Evolutionary conservation across 2,797 vertebrate genomes (phyloP).

Genomic region (Acrossocheilus fasciatus): DNA sequence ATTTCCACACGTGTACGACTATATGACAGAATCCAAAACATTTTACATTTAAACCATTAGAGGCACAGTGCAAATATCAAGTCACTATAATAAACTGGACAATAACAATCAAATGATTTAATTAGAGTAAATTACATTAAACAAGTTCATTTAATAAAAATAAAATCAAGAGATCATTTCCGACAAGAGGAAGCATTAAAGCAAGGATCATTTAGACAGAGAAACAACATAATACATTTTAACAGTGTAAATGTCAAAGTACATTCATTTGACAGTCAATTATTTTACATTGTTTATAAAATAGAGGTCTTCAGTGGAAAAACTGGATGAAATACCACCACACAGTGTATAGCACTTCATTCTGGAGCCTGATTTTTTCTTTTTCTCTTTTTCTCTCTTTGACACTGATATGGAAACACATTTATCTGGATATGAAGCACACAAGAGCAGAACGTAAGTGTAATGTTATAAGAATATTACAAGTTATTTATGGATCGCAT

Average conservation of each 20-base stretch:
- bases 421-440: slow-evolving; percentile 12
- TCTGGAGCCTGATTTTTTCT: not conserved
- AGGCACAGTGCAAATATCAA: not conserved
- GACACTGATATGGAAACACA: not conserved
- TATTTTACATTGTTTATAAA: not conserved
- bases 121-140: not conserved
- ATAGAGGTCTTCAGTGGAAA: not conserved
- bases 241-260: not conserved
- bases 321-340: not conserved
- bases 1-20: not conserved
- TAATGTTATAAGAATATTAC: not conserved
- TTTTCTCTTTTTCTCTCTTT: too few relatives aligned
- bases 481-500: not conserved
- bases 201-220: not conserved
- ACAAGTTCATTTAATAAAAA: not conserved
- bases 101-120: not conserved
- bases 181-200: not conserved
- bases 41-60: slow-evolving; percentile 6
- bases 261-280: slow-evolving; percentile 8
- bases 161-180: not conserved
- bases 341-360: not conserved
- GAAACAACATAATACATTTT: not conserved
- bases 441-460: not conserved
- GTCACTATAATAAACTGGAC: slow-evolving; percentile 10
- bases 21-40: slow-evolving; percentile 1